Evolutionary conservation across 2,888 invertebrate species (phyloP).

Genomic region (Ramazzottius varieornatus): DNA sequence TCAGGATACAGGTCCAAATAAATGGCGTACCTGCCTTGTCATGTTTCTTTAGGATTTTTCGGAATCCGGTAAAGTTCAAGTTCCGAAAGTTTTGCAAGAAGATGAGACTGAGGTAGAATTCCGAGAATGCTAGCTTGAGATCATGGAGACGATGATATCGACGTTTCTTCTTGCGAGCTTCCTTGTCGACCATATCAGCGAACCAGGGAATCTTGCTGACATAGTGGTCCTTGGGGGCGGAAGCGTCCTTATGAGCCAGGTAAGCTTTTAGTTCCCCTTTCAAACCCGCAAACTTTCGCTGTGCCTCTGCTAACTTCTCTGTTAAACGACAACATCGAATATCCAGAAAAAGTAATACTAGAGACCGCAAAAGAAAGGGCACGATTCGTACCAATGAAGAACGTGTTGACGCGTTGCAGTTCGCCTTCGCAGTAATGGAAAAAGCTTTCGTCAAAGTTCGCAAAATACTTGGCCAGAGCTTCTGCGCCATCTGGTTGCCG

Average conservation of each 20-base stretch:
- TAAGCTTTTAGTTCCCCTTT: constrained; percentile 14
- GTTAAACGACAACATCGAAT: constrained; percentile 7
- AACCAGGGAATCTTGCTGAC: neutral
- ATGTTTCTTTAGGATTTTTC: constrained; percentile 30
- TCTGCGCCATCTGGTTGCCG: neutral
- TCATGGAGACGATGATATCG: constrained; percentile 12
- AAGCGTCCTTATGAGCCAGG: neutral
- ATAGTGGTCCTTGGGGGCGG: neutral
- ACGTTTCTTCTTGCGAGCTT: neutral
- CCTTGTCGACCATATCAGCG: neutral
- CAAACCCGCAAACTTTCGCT: constrained; percentile 21
- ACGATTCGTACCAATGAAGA: constrained; percentile 14
- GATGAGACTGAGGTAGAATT: constrained; percentile 25
- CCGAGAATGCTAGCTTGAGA: constrained; percentile 24
- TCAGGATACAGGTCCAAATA: constrained; percentile 3
- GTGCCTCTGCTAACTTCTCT: constrained; percentile 29
- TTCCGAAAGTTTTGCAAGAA: constrained; percentile 26
- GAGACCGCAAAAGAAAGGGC: too few relatives aligned
- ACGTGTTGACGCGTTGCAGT: constrained; percentile 28
- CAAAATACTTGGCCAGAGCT: neutral
- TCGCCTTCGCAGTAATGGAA: constrained; percentile 27
- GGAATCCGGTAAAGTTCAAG: constrained; percentile 28
- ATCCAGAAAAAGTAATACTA: neutral
- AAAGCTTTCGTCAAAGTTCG: constrained; percentile 26
- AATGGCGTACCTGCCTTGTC: constrained; percentile 27